Base-by-base conservation (phyloP, 2,888 invertebrate species). In the Mesopsocus fuscifrons region DNA sequence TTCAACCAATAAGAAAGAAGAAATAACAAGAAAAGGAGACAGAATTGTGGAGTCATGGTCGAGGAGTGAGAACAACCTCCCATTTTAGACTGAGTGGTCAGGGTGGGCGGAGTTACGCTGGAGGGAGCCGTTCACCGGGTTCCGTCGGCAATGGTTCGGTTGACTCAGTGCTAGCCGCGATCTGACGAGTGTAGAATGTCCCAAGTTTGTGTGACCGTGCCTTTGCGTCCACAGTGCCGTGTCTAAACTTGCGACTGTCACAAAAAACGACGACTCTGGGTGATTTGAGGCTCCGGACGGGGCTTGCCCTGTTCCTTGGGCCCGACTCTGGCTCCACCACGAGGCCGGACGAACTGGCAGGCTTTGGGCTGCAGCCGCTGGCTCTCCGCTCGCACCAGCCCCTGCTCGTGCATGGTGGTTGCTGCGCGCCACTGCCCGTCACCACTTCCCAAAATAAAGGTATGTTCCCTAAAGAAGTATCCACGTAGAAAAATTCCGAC, bases 381-480 rank as follows among this genome's bases (percentile, higher is more conserved):
- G 38, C 38, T 15, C 38, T 38, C n/a, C 17, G 38, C 13, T 20
- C 38, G n/a, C 38, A 38, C 20, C 38, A 38, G 38, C 38, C 38
- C 16, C 20, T 38, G 9, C 21, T 38, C 13, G 38, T 38, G 5
- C 38, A 38, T 38, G 38, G 38, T 38, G 38, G 38, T 3, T 38
- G 38, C 20, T 38, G 38, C 18, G 38, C 38, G 20, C 61, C 62
- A 52, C 57, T 62, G 51, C 61, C 64, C 52, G 62, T 64, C 54
- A 64, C 64, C 49, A 63, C 63, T 55, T 56, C 62, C 51, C 64
- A 64, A 57, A 64, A 64, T 54, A 63, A 64, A 59, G 62, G 64
- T 63, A 53, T 61, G 60, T 45, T 15, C 38, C 13, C 21, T 33
- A n/a, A 30, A 30, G 30, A 30, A 30, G n/a, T 30, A n/a, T n/a